Base-by-base conservation (phyloP, 2,797 vertebrate species). In the Sebastes trivittatus region DNA sequence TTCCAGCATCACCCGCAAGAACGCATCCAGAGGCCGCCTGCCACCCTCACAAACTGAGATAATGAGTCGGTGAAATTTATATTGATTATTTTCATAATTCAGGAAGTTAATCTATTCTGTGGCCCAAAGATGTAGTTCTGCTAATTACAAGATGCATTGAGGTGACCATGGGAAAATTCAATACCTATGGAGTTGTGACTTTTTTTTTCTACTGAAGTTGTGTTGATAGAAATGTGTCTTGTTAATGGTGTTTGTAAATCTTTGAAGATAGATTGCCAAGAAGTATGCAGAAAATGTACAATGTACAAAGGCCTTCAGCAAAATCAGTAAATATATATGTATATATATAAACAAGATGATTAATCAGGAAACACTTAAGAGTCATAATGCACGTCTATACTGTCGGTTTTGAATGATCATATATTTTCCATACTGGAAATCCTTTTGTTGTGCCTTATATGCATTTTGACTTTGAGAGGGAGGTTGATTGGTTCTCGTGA, bases 1-100 rank as follows among this genome's bases (percentile, higher is more conserved):
- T 81, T 95, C 94, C 87, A 95, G 95, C 0, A 0, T 97, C 74
- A 98, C 98, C 1, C 95, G 93, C 67, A 95, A 94, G 11, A 96
- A 96, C 0, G 5, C 87, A 64, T 70, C 87, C 74, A 86, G 64
- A 9, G 20, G 16, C 6, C 3, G 1, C 1, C n/a, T 2, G 0
- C 46, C 18, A 2, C 62, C 80, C 8, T 16, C 62, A n/a, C 20
- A 0, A 0, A 3, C 76, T 0, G 73, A 78, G 62, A 81, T 88
- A 0, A 0, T n/a, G 2, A 65, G 64, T 62, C 60, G 7, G n/a
- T 93, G 63, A 88, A 18, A 30, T 16, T 68, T 36, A 6, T 10
- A 2, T 11, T 63, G 11, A 38, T 6, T 0, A n/a, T 23, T 64
- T 52, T 22, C 4, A 27, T 27, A 0, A 18, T 5, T 7, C 3